Evolutionary conservation across 2,113 vertebrate genomes (phyloP), one percentile per base, ranked within the genome.

Genomic region (Poeciliopsis turrubarensis): DNA sequence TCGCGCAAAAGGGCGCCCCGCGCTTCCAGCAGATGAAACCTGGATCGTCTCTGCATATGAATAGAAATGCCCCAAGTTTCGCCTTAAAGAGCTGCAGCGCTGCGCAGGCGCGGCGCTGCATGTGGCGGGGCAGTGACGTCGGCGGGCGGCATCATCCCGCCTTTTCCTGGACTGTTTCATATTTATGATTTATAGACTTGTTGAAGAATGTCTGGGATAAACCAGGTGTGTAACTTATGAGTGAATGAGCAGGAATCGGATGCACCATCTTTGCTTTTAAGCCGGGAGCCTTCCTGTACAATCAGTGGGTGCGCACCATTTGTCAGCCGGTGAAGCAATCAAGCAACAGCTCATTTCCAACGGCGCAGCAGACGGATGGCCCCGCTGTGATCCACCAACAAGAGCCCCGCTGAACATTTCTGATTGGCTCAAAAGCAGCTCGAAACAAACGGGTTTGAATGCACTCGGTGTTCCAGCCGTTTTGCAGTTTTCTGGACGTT

Each of bases 61-160:
- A 65, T 22, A 1, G 0, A 3, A 0, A 19, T 22, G 57, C 66
- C 22, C 22, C 57, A 4, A 22, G 1, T 1, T 0, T 22, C 4
- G 0, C 34, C 60, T 70, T 81, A 0, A 1, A 0, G 34, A 65
- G 76, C 82, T 1, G 72, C 47, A 70, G 15, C 0, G 30, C 26
- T 69, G 79, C 81, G 79, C 83, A 86, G 70, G 51, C 76, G 11
- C n/a, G 1, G 44, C 69, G 78, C 78, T 63, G 34, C 1, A 31
- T 62, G 0, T 1, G 64, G 2, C 63, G 51, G 0, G 66, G 1
- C 25, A 2, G 8, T 22, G 5, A 19, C 31, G 67, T 79, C 78
- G 88, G 87, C 74, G 85, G 74, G 64, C 31, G 14, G 41, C 29
- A 47, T 51, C 47, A 70, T 71, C 84, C 80, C 82, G 86, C 88